Percentiles rank a stretch among this genome's conserved stretches.
These are phyloP conservation scores for Stratiomys singularior DNA, from an alignment of 2,888 invertebrate genomes.

Conservation along the genomic window DNA sequence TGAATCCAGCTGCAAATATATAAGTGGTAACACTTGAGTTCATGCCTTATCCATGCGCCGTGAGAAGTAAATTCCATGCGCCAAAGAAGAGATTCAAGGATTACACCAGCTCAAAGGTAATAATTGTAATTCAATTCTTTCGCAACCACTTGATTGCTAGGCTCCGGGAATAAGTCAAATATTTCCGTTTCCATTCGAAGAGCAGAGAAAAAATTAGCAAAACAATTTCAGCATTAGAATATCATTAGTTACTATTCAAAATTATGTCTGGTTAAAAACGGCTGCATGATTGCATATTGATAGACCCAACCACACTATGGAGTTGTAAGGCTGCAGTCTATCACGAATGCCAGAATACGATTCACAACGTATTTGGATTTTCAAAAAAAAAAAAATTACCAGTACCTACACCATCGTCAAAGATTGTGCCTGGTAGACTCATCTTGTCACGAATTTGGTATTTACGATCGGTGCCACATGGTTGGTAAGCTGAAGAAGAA, in stretches of 20 bases:
- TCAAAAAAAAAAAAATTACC: too few species aligned
- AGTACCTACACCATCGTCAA: background rate
- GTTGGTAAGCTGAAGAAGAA: constrained; percentile 1
- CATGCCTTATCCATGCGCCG: too few species aligned
- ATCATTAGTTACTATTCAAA: background rate
- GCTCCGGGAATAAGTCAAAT: background rate
- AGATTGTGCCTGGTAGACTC: constrained; percentile 14
- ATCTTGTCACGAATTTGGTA: constrained; percentile 43
- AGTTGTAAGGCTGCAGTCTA: background rate
- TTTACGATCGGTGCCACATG: constrained; percentile 15
- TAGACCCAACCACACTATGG: background rate
- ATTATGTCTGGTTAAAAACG: background rate
- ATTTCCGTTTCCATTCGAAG: background rate
- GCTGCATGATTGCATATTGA: background rate
- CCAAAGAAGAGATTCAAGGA: too few species aligned
- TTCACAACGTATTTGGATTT: too few species aligned
- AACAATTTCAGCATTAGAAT: background rate
- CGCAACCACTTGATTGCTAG: background rate
- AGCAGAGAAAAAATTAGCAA: background rate
- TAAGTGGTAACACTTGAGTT: too few species aligned
- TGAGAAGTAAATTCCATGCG: too few species aligned
- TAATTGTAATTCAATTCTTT: background rate
- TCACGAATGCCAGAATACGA: too few species aligned
- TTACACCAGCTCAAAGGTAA: background rate
- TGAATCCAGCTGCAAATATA: too few species aligned